Conservation (phyloP, 2,113 vertebrate genomes). For the Hypomesus transpacificus region DNA sequence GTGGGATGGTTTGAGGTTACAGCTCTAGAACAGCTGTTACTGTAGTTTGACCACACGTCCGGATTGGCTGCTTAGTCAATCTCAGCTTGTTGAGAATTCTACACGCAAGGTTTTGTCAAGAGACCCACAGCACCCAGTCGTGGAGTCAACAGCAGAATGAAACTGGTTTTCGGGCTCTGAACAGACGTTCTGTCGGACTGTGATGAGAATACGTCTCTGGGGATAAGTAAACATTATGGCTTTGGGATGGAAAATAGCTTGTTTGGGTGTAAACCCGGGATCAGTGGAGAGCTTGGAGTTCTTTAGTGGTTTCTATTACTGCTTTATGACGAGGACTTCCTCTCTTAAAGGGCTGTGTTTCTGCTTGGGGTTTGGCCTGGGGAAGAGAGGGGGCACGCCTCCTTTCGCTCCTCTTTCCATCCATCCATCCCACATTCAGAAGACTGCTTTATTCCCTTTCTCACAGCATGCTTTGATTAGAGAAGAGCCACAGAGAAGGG, state of each 20-base stretch:
- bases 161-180: not conserved
- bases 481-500: not conserved
- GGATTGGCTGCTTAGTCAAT: not conserved
- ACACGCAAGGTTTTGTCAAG: no score
- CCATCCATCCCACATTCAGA: not conserved
- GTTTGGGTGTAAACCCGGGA: constrained; percentile 47
- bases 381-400: constrained; percentile 8
- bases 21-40: no score
- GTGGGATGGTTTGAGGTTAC: not conserved
- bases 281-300: constrained; percentile 31
- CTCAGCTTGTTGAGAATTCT: not conserved
- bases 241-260: constrained; percentile 47
- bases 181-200: not conserved
- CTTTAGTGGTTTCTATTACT: constrained; percentile 33
- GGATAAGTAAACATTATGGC: constrained; percentile 25
- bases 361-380: constrained; percentile 12
- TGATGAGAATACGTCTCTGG: constrained; percentile 7
- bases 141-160: not conserved
- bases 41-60: no score
- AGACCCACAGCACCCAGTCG: no score
- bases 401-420: constrained; percentile 2
- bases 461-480: constrained; percentile 22
- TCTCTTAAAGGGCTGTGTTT: constrained; percentile 33
- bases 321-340: constrained; percentile 39
- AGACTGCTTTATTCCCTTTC: constrained; percentile 5